Evolutionary conservation across 2,113 vertebrate species (phyloP), one percentile per base, ranked within the genome.

Genomic region (Pygoscelis adeliae): DNA sequence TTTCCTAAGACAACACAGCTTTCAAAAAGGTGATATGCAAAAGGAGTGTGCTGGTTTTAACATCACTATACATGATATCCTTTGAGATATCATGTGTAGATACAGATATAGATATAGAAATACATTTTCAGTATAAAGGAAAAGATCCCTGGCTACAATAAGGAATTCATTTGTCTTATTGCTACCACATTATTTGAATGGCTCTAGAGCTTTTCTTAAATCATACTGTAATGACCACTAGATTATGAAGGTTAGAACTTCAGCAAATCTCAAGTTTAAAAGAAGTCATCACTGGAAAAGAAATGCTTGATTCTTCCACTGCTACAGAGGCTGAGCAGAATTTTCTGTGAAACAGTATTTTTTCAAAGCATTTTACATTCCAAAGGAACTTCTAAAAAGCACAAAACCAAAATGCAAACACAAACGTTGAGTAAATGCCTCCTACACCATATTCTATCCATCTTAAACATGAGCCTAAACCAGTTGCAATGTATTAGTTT

Each of bases 1-100:
- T 90, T 78, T 97, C 96, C 98, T 98, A 90, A 83, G 71, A 90
- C 34, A 97, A 92, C 11, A 95, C 80, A 93, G 73, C 9, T 73
- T 29, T 50, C 59, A 53, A 18, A 23, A 63, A 50, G 32, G 42
- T 70, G 50, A 87, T 25, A 84, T 9, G 50, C 44, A 66, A 53
- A 77, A 83, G 6, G 8, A 44, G n/a, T 13, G 13, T 53, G 67
- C 26, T 38, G 79, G 7, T 79, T 44, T 84, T 86, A 83, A 29
- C 72, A 56, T 61, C 49, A 36, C 58, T 30, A 15, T 10, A 36
- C 6, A 38, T 17, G 2, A 49, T 21, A 80, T 52, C 32, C 53
- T 78, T 56, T 47, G 20, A 88, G 40, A 42, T 42, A 42, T 13
- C 40, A 42, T 42, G 40, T 42, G 53, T 6, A 74, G 32, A 9